Base-by-base conservation (phyloP, 2,888 invertebrate species). In the Therioaphis trifolii region DNA sequence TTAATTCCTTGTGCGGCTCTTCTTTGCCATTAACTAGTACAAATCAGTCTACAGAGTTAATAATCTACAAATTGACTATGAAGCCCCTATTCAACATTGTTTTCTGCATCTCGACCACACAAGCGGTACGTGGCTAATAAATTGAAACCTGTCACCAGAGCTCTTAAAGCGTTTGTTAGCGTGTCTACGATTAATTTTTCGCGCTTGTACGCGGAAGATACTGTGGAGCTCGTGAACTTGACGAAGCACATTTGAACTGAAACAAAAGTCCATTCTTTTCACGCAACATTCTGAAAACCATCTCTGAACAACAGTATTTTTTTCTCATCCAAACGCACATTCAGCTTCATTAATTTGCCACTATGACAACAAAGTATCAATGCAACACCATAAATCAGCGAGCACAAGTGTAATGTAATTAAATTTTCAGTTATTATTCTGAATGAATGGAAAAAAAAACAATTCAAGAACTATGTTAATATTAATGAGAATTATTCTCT, bases 141-240 rank as follows among this genome's bases (percentile, higher is more conserved):
- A 74, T 55, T 40, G 49, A 29, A 24, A 40, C 55, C 21, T 55
- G 21, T 58, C 40, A 15, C 14, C 15, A 15, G 43, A 21, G 18
- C 43, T 27, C 58, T 9, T 12, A 43, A 58, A 75, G n/a, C 58
- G 18, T 75, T 24, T 11, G 9, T 58, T 61, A 18, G 58, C 58
- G 75, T 75, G 58, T 58, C 58, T 43, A 24, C 5, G 18, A 58
- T 75, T 27, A 75, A 58, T 61, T 75, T 58, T 58, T 58, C 58
- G 43, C 27, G 24, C 40, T 5, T 15, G 9, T 21, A 55, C n/a
- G 3, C 21, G 21, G 4, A 18, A 2, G 49, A 15, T 49, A 0
- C 4, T 15, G 18, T 15, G 40, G 40, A 74, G 58, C 40, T 40
- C 18, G 18, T 14, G 12, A 21, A 74, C 74, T 24, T 18, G 40